These are phyloP conservation scores for Schrankia costaestrigalis DNA, from an alignment of 2,888 invertebrate species.

Conservation along the genomic window DNA sequence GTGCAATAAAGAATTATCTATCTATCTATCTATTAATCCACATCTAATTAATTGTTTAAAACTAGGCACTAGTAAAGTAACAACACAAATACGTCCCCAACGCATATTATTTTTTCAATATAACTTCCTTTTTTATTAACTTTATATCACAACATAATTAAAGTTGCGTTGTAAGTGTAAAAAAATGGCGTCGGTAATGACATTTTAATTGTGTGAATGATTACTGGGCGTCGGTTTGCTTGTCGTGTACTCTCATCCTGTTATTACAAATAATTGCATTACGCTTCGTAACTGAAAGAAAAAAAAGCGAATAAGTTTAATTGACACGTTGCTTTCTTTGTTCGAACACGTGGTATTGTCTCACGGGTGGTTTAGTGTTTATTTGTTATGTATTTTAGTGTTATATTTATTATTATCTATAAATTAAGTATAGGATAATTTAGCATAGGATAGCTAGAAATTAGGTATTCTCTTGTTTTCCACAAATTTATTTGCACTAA, in stretches of 20 bases:
- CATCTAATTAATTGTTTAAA: no score
- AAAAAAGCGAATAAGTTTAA: slow-evolving; percentile 75
- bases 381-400: slow-evolving; percentile 11
- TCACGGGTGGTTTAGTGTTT: slow-evolving; percentile 41
- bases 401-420: background rate
- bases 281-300: slow-evolving; percentile 74
- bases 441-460: no score
- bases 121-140: slow-evolving; percentile 35
- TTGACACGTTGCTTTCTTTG: slow-evolving; percentile 76
- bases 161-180: slow-evolving; percentile 70
- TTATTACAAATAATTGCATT: slow-evolving; percentile 79
- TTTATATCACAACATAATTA: slow-evolving; percentile 65
- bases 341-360: slow-evolving; percentile 68
- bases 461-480: no score
- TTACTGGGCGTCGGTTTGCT: slow-evolving; percentile 59
- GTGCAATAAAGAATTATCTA: no score
- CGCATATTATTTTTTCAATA: slow-evolving; percentile 35
- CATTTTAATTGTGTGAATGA: slow-evolving; percentile 78
- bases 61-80: no score
- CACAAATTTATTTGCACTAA: no score
- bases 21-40: no score
- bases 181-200: slow-evolving; percentile 70
- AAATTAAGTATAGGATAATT: no score
- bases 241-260: slow-evolving; percentile 76
- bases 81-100: slow-evolving; percentile 24